Evolutionary conservation across 2,113 vertebrate genomes (phyloP).

Genomic region (Xenopus laevis): DNA sequence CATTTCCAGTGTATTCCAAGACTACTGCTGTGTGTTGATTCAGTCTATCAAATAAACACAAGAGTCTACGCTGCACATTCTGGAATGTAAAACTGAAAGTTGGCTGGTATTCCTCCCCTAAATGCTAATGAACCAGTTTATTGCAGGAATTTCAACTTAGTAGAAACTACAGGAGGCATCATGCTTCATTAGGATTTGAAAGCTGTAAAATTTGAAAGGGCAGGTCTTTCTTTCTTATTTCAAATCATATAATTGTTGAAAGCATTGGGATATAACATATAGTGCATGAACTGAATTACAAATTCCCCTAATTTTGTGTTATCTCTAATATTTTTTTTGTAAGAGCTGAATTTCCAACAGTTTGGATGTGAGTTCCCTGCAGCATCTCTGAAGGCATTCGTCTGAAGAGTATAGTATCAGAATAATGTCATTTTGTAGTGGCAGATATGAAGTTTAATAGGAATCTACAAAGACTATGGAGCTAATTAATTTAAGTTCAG

Average conservation of each 20-base stretch:
- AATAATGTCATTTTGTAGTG: not conserved
- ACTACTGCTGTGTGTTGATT: not conserved
- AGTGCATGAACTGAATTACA: not conserved
- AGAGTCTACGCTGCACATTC: constrained; percentile 23
- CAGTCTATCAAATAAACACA: constrained; percentile 14
- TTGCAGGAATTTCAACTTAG: constrained; percentile 33
- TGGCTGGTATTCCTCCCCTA: constrained; percentile 21
- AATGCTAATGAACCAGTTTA: constrained; percentile 43
- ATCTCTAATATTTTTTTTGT: not conserved
- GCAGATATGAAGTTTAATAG: too few species aligned
- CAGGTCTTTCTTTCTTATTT: constrained; percentile 25
- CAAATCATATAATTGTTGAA: constrained; percentile 20
- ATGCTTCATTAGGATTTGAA: constrained; percentile 51
- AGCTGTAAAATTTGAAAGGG: constrained; percentile 35
- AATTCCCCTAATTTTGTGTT: not conserved
- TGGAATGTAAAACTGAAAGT: constrained; percentile 16
- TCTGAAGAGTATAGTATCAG: not conserved
- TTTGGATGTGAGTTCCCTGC: not conserved
- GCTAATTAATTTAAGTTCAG: too few species aligned
- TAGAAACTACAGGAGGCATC: constrained; percentile 50
- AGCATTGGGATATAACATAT: not conserved
- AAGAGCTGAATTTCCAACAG: not conserved
- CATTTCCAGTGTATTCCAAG: constrained; percentile 1
- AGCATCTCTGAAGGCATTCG: not conserved
- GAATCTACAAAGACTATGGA: not conserved